Conservation (phyloP, 2,113 vertebrate genomes). For the Petrocephalus zakoni region DNA sequence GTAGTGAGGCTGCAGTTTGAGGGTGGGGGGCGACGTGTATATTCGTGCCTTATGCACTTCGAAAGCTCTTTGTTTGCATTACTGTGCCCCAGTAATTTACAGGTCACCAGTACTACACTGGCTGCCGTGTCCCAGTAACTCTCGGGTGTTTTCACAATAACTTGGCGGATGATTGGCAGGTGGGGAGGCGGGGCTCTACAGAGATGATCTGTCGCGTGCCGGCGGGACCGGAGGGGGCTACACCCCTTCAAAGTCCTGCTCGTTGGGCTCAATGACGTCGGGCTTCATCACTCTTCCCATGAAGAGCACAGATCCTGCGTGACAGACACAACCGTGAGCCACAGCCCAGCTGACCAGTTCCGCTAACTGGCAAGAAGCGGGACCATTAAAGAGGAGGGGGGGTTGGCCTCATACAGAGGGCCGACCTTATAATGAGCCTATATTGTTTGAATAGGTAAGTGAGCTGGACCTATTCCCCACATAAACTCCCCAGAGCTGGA, state of each 20-base stretch:
- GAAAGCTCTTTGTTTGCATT: slow-evolving; percentile 23
- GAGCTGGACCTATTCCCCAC: background rate
- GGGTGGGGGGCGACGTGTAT: slow-evolving; percentile 29
- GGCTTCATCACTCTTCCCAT: slow-evolving; percentile 97
- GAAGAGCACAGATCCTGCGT: slow-evolving; percentile 80
- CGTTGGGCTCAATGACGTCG: slow-evolving; percentile 77
- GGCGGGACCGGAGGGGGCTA: slow-evolving; percentile 47
- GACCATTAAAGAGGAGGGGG: too few relatives aligned
- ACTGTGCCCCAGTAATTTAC: slow-evolving; percentile 51
- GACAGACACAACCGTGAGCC: background rate
- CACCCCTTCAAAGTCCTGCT: slow-evolving; percentile 83
- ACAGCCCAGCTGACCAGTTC: background rate
- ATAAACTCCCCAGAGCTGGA: background rate
- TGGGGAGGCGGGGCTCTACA: background rate
- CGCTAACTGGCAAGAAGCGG: too few relatives aligned
- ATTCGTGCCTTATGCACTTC: background rate
- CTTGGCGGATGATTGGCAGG: background rate
- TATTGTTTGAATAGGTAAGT: too few relatives aligned
- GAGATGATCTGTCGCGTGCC: background rate
- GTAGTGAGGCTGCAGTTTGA: slow-evolving; percentile 44
- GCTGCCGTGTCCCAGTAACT: background rate
- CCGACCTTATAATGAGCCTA: background rate
- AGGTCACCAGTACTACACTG: slow-evolving; percentile 22
- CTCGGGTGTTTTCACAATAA: background rate
- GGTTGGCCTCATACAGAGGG: background rate